phyloP scores from a whole-genome alignment of 2,113 vertebrate genomes.

The Vimba vimba region DNA sequence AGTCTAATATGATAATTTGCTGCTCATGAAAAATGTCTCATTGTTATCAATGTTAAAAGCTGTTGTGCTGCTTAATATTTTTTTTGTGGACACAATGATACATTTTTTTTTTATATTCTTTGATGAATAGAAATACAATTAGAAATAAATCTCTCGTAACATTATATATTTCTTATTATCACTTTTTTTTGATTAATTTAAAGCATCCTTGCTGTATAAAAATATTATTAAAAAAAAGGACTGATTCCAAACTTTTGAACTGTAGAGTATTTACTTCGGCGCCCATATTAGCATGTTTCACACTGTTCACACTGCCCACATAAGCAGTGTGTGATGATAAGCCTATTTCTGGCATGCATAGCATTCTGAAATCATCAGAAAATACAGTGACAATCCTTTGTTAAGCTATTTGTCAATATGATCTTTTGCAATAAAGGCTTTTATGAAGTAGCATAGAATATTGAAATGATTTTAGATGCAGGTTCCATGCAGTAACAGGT shows the following conservation, averaged over 20 bases:
- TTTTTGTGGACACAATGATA: neutral
- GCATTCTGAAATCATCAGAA: neutral
- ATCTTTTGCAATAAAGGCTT: neutral
- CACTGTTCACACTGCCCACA: neutral
- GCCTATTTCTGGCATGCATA: neutral
- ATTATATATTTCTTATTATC: neutral
- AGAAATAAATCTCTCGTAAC: neutral
- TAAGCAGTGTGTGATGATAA: neutral
- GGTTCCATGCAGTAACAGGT: neutral
- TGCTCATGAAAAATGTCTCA: neutral
- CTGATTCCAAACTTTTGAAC: neutral
- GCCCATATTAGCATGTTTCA: neutral
- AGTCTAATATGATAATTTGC: neutral
- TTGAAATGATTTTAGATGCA: neutral
- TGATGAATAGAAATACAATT: neutral
- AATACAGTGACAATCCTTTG: neutral
- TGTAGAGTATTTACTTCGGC: neutral
- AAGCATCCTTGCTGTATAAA: neutral
- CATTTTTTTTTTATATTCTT: neutral
- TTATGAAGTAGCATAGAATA: neutral
- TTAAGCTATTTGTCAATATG: neutral
- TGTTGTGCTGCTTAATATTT: neutral
- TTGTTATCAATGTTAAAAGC: neutral
- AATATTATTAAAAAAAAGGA: neutral
- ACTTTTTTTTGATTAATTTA: neutral